Evolutionary conservation across 1,140 invertebrate species (phyloP).

Genomic region (Hesperophylax magnus): DNA sequence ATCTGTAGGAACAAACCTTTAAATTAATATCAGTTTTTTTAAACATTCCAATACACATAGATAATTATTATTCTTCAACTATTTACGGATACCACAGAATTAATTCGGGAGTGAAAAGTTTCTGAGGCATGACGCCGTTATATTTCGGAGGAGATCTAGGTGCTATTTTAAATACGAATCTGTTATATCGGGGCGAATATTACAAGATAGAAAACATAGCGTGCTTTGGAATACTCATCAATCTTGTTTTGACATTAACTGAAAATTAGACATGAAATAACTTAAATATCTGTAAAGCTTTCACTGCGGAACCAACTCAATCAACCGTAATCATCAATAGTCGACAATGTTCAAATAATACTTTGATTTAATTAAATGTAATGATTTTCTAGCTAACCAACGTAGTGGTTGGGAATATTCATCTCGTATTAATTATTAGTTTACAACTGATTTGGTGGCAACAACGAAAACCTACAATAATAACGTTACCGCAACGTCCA

Average conservation of each 20-base stretch:
- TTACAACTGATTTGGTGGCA: no score
- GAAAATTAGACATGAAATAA: conserved; percentile 42
- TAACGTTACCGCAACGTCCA: no score
- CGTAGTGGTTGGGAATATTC: no score
- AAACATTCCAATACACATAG: no score
- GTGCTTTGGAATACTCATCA: conserved; percentile 51
- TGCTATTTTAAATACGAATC: conserved; percentile 38
- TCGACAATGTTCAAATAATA: background rate
- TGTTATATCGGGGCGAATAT: conserved; percentile 28
- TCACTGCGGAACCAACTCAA: background rate
- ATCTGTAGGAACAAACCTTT: no score
- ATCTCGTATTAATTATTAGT: no score
- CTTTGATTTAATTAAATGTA: background rate
- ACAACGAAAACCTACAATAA: no score
- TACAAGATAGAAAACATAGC: conserved; percentile 45
- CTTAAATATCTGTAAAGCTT: conserved; percentile 5
- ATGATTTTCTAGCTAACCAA: no score
- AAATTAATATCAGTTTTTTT: no score
- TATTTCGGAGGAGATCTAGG: conserved; percentile 39
- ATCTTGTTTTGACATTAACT: conserved; percentile 54
- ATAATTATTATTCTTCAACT: no score
- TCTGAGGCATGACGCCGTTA: background rate
- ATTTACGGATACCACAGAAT: no score
- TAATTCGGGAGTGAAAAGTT: no score
- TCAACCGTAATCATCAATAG: background rate